Conservation (phyloP, 2,797 vertebrate species). For the Pteropus rufus region DNA sequence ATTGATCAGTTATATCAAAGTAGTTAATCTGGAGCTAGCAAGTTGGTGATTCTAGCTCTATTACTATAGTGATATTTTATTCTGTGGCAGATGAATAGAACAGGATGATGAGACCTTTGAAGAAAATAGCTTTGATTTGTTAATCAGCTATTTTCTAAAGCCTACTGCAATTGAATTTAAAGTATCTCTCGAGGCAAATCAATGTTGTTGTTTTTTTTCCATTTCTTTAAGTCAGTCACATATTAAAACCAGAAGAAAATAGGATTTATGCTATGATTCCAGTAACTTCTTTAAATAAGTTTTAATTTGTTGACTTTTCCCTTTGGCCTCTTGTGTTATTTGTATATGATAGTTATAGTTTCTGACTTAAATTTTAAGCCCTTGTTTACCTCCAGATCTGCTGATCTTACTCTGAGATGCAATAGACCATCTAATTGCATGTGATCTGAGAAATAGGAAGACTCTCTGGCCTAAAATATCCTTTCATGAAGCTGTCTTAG, state of each 20-base stretch:
- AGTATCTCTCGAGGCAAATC: slow-evolving; percentile 18
- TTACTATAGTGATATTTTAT: background rate
- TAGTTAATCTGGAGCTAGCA: slow-evolving; percentile 26
- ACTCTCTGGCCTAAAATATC: background rate
- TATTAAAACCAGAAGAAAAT: background rate
- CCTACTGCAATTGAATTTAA: background rate
- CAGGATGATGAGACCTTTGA: background rate
- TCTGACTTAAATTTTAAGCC: background rate
- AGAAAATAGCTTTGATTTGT: background rate
- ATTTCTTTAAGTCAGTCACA: background rate
- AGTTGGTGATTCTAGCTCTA: background rate
- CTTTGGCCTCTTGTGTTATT: background rate
- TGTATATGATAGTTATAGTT: slow-evolving; percentile 1
- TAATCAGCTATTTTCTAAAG: background rate
- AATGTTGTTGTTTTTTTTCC: background rate
- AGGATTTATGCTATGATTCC: background rate
- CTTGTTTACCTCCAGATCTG: background rate
- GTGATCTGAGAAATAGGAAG: background rate
- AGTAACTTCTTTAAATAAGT: slow-evolving; percentile 14
- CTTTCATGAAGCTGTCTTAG: background rate
- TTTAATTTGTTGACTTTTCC: slow-evolving; percentile 4
- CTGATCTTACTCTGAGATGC: background rate
- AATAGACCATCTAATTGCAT: background rate
- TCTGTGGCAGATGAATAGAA: background rate
- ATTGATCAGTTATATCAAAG: background rate